Conservation (phyloP, 2,888 invertebrate genomes). For the Alsophila aescularia region DNA sequence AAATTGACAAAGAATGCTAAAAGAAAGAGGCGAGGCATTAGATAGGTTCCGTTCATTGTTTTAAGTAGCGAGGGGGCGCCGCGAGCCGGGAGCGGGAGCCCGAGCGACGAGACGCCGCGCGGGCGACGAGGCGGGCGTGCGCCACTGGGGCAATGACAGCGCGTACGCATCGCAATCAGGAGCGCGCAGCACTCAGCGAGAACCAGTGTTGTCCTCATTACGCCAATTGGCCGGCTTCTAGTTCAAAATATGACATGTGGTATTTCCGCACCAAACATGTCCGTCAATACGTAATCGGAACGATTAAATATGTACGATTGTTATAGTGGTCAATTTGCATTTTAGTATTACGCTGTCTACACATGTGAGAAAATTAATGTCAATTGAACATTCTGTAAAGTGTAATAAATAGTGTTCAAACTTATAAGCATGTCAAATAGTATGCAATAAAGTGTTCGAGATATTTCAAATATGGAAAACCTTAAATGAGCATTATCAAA, state of each 20-base stretch:
- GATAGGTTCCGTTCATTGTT: conserved; percentile 72
- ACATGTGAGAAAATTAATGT: no score
- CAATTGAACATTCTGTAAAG: no score
- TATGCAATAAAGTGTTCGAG: no score
- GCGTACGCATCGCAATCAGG: conserved; percentile 68
- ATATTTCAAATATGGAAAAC: no score
- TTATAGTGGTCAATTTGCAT: no score
- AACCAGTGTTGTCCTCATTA: conserved; percentile 25
- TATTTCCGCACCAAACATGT: conserved; percentile 4
- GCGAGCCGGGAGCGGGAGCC: not conserved
- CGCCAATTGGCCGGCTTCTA: conserved; percentile 15
- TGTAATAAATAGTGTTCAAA: no score
- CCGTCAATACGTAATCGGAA: no score
- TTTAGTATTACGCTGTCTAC: no score
- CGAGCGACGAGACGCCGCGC: no score
- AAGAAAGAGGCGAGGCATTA: conserved; percentile 53
- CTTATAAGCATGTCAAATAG: no score
- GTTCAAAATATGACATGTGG: conserved; percentile 6
- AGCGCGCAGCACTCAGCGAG: conserved; percentile 43
- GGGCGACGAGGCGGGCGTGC: conserved; percentile 10
- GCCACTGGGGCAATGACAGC: conserved; percentile 67
- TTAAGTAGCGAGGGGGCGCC: conserved; percentile 56
- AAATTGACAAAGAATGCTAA: conserved; percentile 20
- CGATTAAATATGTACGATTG: no score
- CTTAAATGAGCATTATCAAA: not conserved